Base-by-base conservation (phyloP, 2,888 invertebrate genomes). In the Pseudoips prasinana region DNA sequence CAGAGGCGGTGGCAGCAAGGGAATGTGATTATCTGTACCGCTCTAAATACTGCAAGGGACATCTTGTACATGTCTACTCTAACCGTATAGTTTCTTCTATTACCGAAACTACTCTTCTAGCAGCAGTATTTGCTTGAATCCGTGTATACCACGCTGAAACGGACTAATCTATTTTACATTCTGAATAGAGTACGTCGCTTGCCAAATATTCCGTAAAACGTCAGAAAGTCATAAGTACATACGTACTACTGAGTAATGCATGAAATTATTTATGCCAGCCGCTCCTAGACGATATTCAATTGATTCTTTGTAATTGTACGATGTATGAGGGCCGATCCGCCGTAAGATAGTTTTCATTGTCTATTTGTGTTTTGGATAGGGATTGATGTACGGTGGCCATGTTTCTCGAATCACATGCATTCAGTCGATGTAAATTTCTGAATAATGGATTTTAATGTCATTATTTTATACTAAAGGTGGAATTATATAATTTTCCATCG, bases 21-120 rank as follows among this genome's bases (percentile, higher is more conserved):
- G 81, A 84, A 84, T 88, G 81, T 86, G 87, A 87, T 83, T 85
- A 86, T 86, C 87, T 82, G 85, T 83, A 88, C 84, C 86, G 87
- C 88, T 78, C 90, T 91, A 82, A 91, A 91, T 90, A 88, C 85
- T 91, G 90, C 80, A 89, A 91, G 91, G 91, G 92, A 92, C 92
- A 92, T 92, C 90, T 92, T 92, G 91, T 83, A 85, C 76, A 73
- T 78, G 78, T 79, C 77, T 82, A 65, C 72, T 76, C 71, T 81
- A 73, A 71, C 66, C 76, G 66, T 73, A 67, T 58, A 69, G 73
- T 73, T 71, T 69, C 67, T 73, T 76, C 73, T 73, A 65, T 64
- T 58, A 64, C 55, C 57, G 46, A 66, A 69, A 73, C 68, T 53
- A 54, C 54, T 64, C 59, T 62, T 69, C 58, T 60, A 65, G 64